Base-by-base conservation (phyloP, 2,797 vertebrate genomes). In the Cirrhinus molitorella region DNA sequence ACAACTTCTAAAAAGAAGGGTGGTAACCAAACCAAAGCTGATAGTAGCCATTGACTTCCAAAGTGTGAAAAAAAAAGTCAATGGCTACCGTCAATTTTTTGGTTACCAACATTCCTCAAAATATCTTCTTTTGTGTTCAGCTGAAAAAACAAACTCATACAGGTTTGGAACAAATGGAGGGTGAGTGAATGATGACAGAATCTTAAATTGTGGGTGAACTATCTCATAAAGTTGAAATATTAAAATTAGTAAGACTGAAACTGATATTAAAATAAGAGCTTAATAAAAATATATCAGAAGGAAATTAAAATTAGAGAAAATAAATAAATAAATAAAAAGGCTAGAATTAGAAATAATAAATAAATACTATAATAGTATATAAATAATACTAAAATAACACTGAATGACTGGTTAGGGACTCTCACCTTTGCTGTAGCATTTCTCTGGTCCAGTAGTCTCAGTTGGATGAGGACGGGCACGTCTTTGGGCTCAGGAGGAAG, bases 401-500 rank as follows among this genome's bases (percentile, higher is more conserved):
- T 51, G 5, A 34, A 21, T 21, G 31, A 73, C 9, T 49, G 19
- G 19, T 28, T 17, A 45, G 40, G n/a, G 16, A 71, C 14, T 1
- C 31, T 67, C 53, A 96, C 96, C 93, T 96, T 97, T 0, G 95
- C 96, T 59, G 93, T 95, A 51, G 95, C 92, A 84, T 96, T 95
- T 87, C 93, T 95, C 83, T 97, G 95, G 89, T 96, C 96, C 87
- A 97, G 87, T 79, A 96, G 88, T 78, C 96, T 92, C 65, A 96
- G 92, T 85, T 96, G 94, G 37, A 94, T 87, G 43, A 96, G 92
- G 66, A 93, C 91, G 23, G 96, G 96, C 2, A 96, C 90, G 8
- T 96, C 94, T 92, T 94, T 95, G 19, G 94, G 94, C 73, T 95
- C 95, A 21, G 91, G 89, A 43, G 90, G 85, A 12, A 89, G 83